Evolutionary conservation across 2,113 vertebrate genomes (phyloP).

Genomic region (Physeter macrocephalus): DNA sequence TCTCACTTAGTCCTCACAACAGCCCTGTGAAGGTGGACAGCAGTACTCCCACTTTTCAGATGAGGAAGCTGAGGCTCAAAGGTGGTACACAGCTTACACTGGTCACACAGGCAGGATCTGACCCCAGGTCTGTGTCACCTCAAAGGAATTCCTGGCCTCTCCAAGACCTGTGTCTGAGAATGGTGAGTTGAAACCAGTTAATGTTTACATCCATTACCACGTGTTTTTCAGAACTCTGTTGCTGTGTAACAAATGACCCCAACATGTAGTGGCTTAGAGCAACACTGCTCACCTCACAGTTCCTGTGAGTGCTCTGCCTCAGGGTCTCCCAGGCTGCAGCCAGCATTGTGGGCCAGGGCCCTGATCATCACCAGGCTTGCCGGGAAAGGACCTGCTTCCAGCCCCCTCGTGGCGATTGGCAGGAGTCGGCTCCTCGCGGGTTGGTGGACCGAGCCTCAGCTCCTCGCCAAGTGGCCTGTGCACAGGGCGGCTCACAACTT

Average conservation of each 20-base stretch:
- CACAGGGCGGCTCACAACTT: not conserved
- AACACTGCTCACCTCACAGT: not conserved
- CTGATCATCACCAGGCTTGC: accelerated
- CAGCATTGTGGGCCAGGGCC: not conserved
- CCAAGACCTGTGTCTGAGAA: not conserved
- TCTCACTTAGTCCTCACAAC: not conserved
- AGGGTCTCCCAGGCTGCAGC: not conserved
- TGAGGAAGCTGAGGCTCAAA: not conserved
- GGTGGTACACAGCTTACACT: not conserved
- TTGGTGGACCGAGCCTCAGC: not conserved
- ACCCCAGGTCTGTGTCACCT: not conserved
- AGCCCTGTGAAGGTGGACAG: not conserved
- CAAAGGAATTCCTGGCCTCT: not conserved
- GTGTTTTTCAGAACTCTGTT: not conserved
- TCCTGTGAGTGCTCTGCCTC: not conserved
- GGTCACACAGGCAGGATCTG: not conserved
- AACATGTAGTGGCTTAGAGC: not conserved
- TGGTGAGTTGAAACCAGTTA: not conserved
- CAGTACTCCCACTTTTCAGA: not conserved
- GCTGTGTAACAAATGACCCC: not conserved
- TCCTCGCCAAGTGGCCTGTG: not conserved
- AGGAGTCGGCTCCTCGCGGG: accelerated
- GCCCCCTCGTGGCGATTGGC: accelerated
- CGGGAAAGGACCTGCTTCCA: not conserved
- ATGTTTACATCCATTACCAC: not conserved